Conservation (phyloP, 2,888 invertebrate genomes). For the Epistrophella euchroma region DNA sequence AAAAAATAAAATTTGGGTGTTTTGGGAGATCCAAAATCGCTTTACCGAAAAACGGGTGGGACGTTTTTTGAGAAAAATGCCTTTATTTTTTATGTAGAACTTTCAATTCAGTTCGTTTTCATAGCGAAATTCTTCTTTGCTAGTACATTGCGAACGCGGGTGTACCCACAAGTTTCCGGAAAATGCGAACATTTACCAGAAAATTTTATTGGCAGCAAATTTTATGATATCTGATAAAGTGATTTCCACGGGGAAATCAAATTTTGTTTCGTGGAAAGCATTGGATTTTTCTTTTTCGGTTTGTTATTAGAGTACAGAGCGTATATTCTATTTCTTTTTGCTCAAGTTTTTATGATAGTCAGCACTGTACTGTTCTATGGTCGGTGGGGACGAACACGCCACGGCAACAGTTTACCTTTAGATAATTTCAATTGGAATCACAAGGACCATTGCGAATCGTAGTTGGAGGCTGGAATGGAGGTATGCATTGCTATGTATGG, state of each 20-base stretch:
- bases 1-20: too few species aligned
- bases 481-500: constrained; percentile 7
- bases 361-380: constrained; percentile 54
- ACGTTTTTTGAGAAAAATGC: too few species aligned
- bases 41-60: too few species aligned
- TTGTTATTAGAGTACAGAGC: constrained; percentile 14
- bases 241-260: constrained; percentile 82
- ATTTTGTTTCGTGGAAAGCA: constrained; percentile 74
- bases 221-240: constrained; percentile 83
- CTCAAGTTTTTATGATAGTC: constrained; percentile 51
- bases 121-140: constrained; percentile 9
- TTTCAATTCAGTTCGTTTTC: too few species aligned
- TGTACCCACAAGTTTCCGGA: constrained; percentile 69
- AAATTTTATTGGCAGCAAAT: constrained; percentile 80
- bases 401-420: constrained; percentile 57
- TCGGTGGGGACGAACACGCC: constrained; percentile 31
- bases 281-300: constrained; percentile 37
- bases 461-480: not conserved
- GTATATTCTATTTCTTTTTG: constrained; percentile 40
- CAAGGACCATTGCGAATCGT: constrained; percentile 4
- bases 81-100: too few species aligned
- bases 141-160: constrained; percentile 49
- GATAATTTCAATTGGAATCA: constrained; percentile 53
- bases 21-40: too few species aligned
- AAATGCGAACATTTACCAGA: constrained; percentile 77